phyloP scores from a whole-genome alignment of 2,797 vertebrate species.

The Dipus sagitta region DNA sequence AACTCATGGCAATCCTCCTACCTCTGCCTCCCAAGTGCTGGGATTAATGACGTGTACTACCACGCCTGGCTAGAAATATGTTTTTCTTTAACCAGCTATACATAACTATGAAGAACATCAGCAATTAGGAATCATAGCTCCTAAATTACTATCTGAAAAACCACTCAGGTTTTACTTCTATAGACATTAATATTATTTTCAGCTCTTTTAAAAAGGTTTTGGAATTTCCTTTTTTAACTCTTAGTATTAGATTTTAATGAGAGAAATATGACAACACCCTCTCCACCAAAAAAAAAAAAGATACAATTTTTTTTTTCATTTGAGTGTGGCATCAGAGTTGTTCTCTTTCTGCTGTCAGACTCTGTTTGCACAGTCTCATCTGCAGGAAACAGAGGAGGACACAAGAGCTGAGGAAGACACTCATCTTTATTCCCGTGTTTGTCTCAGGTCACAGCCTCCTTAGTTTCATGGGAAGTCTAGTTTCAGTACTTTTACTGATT shows the following conservation, averaged over 20 bases:
- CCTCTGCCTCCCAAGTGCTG: no score
- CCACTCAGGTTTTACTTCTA: background rate
- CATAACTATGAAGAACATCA: background rate
- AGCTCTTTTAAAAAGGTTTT: background rate
- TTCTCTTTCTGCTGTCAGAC: background rate
- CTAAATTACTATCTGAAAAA: slow-evolving; percentile 11
- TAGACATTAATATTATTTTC: slow-evolving; percentile 7
- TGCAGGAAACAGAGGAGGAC: background rate
- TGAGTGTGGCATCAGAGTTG: background rate
- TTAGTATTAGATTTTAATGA: slow-evolving; percentile 12
- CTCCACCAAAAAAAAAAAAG: background rate
- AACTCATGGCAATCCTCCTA: no score
- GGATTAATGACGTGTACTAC: no score
- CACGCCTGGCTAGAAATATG: no score
- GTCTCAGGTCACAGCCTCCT: background rate
- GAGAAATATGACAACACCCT: background rate
- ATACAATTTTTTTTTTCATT: background rate
- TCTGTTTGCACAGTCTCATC: background rate
- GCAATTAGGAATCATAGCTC: background rate
- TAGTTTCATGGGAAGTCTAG: background rate
- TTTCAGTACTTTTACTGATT: background rate
- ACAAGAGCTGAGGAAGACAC: background rate
- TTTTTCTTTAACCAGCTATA: background rate
- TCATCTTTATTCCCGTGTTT: background rate
- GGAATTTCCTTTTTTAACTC: no score